A percentile compares a stretch with the other conserved stretches of the same genome.
Conservation (phyloP, 1,140 invertebrate genomes). For the Neelides sp. region DNA sequence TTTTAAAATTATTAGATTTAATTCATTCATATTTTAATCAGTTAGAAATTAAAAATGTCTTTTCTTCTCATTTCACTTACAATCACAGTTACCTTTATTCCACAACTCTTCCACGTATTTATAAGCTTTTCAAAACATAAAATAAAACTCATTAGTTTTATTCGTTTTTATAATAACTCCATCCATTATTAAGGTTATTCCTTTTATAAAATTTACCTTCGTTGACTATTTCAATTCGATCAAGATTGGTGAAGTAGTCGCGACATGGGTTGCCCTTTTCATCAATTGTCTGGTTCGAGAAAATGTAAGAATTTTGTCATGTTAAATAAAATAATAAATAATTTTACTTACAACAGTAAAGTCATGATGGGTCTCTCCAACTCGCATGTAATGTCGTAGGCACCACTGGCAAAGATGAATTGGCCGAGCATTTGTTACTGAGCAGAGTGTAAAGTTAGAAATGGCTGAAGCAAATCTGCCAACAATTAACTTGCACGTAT, state of each 20-base stretch:
- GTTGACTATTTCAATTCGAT: constrained; percentile 13
- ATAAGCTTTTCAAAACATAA: constrained; percentile 12
- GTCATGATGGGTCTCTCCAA: constrained; percentile 13
- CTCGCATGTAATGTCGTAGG: constrained; percentile 16
- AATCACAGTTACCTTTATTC: constrained; percentile 25
- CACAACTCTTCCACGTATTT: constrained; percentile 24
- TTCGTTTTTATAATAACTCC: no score
- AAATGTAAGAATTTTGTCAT: neutral
- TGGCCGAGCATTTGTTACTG: constrained; percentile 25
- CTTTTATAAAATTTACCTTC: no score
- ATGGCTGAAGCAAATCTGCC: constrained; percentile 18
- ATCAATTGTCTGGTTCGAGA: constrained; percentile 14
- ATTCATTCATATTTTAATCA: neutral
- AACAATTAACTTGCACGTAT: constrained; percentile 17
- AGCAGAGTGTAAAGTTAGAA: constrained; percentile 26
- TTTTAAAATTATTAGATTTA: neutral
- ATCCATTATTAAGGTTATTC: no score
- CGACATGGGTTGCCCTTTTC: constrained; percentile 23
- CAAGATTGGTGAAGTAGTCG: constrained; percentile 25
- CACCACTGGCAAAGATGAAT: constrained; percentile 28
- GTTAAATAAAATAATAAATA: neutral
- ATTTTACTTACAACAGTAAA: constrained; percentile 12
- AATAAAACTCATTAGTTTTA: neutral
- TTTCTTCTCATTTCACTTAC: constrained; percentile 15
- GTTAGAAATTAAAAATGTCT: neutral